phyloP scores from a whole-genome alignment of 1,140 invertebrate genomes.

The Bombus waltoni region DNA sequence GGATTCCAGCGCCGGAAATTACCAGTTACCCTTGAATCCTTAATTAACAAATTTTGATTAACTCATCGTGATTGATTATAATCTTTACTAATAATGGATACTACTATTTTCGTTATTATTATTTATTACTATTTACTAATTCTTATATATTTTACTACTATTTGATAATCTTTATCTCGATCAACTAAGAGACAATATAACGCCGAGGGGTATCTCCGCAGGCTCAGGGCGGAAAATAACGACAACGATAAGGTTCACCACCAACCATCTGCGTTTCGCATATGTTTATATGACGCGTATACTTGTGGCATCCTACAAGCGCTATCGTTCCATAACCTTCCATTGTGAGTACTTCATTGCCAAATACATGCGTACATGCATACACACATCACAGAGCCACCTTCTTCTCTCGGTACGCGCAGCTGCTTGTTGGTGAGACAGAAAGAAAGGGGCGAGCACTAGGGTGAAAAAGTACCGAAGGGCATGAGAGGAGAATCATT shows the following conservation, averaged over 20 bases:
- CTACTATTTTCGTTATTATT: background rate
- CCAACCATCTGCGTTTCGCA: constrained; percentile 74
- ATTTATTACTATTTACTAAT: background rate
- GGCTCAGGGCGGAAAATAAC: constrained; percentile 28
- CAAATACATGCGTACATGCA: background rate
- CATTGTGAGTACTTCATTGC: constrained; percentile 17
- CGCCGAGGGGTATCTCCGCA: background rate
- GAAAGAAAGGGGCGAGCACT: background rate
- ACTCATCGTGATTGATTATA: background rate
- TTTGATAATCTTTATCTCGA: background rate
- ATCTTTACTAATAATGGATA: background rate
- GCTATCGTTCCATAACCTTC: constrained; percentile 69
- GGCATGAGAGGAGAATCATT: background rate
- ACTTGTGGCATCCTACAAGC: constrained; percentile 66
- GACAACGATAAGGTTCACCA: constrained; percentile 69
- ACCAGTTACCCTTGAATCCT: constrained; percentile 1
- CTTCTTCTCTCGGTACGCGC: constrained; percentile 34
- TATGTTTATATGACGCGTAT: constrained; percentile 64
- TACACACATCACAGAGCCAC: background rate
- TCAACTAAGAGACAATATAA: background rate
- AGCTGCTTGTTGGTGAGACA: constrained; percentile 33
- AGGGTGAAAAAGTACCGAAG: background rate
- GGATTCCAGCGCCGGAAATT: background rate
- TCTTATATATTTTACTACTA: background rate
- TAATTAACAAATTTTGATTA: background rate